These are phyloP conservation scores for Gryon sp. DNA, from an alignment of 1,140 invertebrate genomes.

Conservation along the genomic window DNA sequence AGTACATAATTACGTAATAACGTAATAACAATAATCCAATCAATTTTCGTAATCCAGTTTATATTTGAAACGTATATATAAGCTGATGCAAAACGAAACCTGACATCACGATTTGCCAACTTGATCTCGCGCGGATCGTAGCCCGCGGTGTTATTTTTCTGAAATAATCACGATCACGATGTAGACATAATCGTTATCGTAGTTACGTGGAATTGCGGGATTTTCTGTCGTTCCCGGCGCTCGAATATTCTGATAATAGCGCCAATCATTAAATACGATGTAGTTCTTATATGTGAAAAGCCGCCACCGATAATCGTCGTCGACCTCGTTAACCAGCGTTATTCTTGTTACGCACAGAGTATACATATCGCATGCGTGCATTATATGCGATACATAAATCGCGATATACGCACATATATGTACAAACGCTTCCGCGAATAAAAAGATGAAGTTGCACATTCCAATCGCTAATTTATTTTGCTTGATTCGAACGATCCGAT, in stretches of 20 bases:
- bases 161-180: slow-evolving; percentile 58
- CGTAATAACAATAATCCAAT: slow-evolving; percentile 32
- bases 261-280: slow-evolving; percentile 65
- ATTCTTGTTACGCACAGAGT: slow-evolving; percentile 53
- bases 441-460: slow-evolving; percentile 42
- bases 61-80: slow-evolving; percentile 26
- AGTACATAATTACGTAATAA: no score
- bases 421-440: slow-evolving; percentile 31
- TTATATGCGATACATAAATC: slow-evolving; percentile 53
- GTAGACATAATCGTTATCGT: slow-evolving; percentile 65
- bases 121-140: slow-evolving; percentile 29
- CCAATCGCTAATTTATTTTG: slow-evolving; percentile 44
- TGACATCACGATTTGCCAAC: slow-evolving; percentile 42
- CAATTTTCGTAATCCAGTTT: slow-evolving; percentile 50
- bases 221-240: slow-evolving; percentile 66
- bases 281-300: slow-evolving; percentile 66
- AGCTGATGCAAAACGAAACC: slow-evolving; percentile 8
- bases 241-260: slow-evolving; percentile 75
- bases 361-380: slow-evolving; percentile 29
- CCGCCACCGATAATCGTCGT: slow-evolving; percentile 61
- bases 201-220: slow-evolving; percentile 67
- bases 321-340: slow-evolving; percentile 65
- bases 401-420: slow-evolving; percentile 29
- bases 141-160: slow-evolving; percentile 40
- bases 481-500: neutral